phyloP scores from a whole-genome alignment of 2,888 invertebrate species.

The Auanema freiburgensis region DNA sequence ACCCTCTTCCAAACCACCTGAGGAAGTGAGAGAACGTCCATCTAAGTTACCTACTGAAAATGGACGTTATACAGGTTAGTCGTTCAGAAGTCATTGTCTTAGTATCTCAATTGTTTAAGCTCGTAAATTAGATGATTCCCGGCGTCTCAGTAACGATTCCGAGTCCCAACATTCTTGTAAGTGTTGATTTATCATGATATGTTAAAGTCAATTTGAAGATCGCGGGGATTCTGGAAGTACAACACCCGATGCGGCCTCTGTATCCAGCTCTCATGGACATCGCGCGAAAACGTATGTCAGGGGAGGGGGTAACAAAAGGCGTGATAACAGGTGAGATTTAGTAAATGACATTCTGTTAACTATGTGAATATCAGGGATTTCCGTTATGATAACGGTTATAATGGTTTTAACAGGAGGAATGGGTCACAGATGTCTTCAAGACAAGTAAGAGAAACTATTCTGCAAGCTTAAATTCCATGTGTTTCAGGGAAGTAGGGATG shows the following conservation, averaged over 20 bases:
- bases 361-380: no score
- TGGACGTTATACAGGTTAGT: background rate
- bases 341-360: no score
- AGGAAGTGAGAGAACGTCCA: background rate
- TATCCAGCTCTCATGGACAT: slow-evolving; percentile 2
- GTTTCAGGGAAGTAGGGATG: slow-evolving; percentile 8
- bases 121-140: slow-evolving; percentile 2
- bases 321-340: no score
- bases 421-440: background rate
- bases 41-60: background rate
- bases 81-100: background rate
- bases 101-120: background rate
- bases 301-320: no score
- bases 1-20: background rate
- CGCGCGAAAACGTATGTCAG: no score
- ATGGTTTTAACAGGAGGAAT: no score
- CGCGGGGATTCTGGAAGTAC: slow-evolving; percentile 42
- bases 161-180: slow-evolving; percentile 34
- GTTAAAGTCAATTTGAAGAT: slow-evolving; percentile 19
- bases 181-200: slow-evolving; percentile 8
- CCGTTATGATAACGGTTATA: no score
- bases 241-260: slow-evolving; percentile 43
- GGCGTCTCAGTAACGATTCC: slow-evolving; percentile 35
- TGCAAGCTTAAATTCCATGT: background rate
- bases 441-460: background rate